Conservation (phyloP, 2,113 vertebrate species). For the Podiceps cristatus region DNA sequence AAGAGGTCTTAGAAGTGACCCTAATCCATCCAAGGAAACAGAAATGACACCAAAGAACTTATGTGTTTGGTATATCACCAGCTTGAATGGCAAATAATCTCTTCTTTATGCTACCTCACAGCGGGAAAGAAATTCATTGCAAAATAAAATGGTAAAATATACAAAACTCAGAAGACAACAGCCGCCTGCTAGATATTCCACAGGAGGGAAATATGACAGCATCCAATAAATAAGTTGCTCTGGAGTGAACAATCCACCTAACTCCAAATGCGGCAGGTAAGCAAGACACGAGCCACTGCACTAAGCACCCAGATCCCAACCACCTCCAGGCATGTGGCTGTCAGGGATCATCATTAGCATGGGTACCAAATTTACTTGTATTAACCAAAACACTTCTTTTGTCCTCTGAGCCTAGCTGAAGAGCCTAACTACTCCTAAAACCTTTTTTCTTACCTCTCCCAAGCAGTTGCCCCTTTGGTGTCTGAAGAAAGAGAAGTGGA, state of each 20-base stretch:
- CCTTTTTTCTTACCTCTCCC: not conserved
- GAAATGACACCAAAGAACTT: not conserved
- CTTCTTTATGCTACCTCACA: not conserved
- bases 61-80: not conserved
- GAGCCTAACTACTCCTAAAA: not conserved
- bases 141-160: not conserved
- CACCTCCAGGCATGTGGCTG: not conserved
- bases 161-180: not conserved
- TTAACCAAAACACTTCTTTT: not conserved
- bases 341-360: not conserved
- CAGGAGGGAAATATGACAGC: not conserved
- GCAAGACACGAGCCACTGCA: not conserved
- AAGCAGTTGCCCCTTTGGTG: not conserved
- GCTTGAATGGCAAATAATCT: not conserved
- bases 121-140: not conserved
- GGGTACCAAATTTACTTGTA: not conserved
- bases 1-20: not conserved
- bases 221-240: not conserved
- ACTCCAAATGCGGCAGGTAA: not conserved
- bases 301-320: not conserved
- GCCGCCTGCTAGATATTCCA: not conserved
- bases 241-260: not conserved
- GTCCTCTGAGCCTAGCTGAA: not conserved
- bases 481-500: not conserved
- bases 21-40: not conserved